phyloP scores from a whole-genome alignment of 2,113 vertebrate genomes.

The Empidonax traillii region DNA sequence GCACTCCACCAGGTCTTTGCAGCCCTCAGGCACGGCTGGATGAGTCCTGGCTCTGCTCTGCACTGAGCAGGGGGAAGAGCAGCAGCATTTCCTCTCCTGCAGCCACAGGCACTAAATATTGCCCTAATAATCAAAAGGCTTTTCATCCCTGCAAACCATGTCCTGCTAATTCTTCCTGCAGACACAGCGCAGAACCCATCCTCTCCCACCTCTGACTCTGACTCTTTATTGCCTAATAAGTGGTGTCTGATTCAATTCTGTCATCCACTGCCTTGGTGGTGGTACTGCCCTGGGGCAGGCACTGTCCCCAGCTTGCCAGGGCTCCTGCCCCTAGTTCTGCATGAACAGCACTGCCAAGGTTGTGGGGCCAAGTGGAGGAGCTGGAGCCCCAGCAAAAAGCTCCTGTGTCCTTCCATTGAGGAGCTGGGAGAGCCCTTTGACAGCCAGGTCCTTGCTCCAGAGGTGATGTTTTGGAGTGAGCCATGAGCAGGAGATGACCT shows the following conservation, averaged over 20 bases:
- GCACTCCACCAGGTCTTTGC: not conserved
- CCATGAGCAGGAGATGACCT: not conserved
- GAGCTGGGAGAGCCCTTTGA: not conserved
- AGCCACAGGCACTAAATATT: not conserved
- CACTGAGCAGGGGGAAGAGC: not conserved
- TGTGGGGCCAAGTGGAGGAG: not conserved
- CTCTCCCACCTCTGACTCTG: not conserved
- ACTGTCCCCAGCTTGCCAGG: not conserved
- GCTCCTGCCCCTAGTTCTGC: not conserved
- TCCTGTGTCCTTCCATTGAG: not conserved
- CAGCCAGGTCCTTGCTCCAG: not conserved
- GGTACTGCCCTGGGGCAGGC: not conserved
- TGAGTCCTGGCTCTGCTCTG: not conserved
- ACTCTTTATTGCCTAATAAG: not conserved
- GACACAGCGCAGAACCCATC: not conserved
- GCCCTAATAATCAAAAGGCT: not conserved
- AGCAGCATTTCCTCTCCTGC: not conserved
- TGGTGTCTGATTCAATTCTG: not conserved
- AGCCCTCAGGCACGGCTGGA: fast-evolving
- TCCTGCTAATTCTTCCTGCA: not conserved
- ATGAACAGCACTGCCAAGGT: not conserved
- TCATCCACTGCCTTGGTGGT: fast-evolving
- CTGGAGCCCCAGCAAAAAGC: not conserved
- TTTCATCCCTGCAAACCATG: not conserved
- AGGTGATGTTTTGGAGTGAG: not conserved